Percentiles rank a stretch among this genome's conserved stretches.
Conservation (phyloP, 2,797 vertebrate species). For the Sitta carolinensis region DNA sequence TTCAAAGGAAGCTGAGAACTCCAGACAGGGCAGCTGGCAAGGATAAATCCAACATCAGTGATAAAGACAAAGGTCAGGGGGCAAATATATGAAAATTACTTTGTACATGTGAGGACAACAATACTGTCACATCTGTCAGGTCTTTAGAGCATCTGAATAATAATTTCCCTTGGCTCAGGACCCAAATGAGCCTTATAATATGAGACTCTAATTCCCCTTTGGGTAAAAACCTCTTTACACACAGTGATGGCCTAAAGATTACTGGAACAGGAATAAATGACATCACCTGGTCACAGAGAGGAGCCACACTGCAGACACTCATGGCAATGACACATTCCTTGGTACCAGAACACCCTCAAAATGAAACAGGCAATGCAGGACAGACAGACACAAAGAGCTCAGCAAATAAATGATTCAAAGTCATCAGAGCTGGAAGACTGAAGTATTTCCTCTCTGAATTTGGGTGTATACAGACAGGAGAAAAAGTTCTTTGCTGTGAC, state of each 20-base stretch:
- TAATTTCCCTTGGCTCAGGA: not conserved
- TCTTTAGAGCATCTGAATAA: not conserved
- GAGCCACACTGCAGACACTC: not conserved
- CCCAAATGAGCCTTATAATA: not conserved
- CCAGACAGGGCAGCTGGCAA: not conserved
- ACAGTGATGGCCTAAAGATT: not conserved
- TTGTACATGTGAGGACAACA: not conserved
- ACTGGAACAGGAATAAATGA: not conserved
- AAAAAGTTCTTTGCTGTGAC: not conserved
- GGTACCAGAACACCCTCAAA: not conserved
- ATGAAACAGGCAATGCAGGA: fast-evolving
- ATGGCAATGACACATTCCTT: not conserved
- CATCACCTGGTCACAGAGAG: not conserved
- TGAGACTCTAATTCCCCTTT: not conserved
- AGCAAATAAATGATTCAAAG: not conserved
- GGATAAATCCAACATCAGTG: not conserved
- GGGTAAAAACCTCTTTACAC: not conserved
- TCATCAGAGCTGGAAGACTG: not conserved
- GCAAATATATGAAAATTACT: slow-evolving; percentile 20
- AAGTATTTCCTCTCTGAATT: not conserved
- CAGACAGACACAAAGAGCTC: not conserved
- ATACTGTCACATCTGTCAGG: not conserved
- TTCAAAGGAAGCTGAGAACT: not conserved
- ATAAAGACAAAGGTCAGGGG: not conserved
- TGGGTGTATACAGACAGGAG: not conserved